Evolutionary conservation across 1,140 invertebrate species (phyloP).

Genomic region (Augochlora pura): DNA sequence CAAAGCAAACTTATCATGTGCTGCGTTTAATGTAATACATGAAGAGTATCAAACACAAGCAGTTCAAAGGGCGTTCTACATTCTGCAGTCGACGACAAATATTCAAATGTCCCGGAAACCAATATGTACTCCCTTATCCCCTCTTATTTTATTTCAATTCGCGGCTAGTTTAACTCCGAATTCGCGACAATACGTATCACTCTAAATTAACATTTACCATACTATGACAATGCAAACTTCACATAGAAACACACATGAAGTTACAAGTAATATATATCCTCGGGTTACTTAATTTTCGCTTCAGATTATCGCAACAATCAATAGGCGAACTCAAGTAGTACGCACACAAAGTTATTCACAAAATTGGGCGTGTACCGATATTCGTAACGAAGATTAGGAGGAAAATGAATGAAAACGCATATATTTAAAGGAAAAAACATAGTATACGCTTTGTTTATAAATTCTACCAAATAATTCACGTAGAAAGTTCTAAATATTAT

Average conservation of each 20-base stretch:
- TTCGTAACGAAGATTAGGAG: no score
- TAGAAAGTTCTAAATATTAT: no score
- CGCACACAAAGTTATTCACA: no score
- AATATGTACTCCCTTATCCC: neutral
- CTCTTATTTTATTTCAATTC: neutral
- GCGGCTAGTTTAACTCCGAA: neutral
- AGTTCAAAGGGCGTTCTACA: constrained; percentile 8
- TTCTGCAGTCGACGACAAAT: neutral
- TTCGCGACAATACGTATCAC: neutral
- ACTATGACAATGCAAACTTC: neutral
- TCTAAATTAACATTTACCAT: neutral
- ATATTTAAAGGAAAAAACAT: no score
- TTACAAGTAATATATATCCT: no score
- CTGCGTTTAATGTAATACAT: neutral
- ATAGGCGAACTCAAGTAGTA: neutral
- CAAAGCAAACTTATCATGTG: neutral
- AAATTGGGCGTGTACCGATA: no score
- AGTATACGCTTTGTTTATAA: no score
- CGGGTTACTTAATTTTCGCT: neutral
- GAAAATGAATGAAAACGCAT: no score
- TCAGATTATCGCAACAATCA: neutral
- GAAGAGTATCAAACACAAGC: neutral
- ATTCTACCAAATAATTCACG: no score
- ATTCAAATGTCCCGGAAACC: neutral
- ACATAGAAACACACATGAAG: neutral